Base-by-base conservation (phyloP, 2,797 vertebrate species). In the Argyrosomus regius region DNA sequence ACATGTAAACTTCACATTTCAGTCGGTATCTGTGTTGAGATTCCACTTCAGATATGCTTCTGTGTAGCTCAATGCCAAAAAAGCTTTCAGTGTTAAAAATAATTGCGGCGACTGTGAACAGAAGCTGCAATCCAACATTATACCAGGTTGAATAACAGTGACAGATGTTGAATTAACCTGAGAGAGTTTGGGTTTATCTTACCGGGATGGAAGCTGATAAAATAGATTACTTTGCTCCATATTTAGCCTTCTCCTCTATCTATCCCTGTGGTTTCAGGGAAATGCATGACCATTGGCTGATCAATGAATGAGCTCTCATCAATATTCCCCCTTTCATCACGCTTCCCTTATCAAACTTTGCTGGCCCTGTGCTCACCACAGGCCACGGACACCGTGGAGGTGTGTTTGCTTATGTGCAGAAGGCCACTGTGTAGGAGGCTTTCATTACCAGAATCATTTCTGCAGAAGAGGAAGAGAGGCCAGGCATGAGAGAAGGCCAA, bases 351-450 rank as follows among this genome's bases (percentile, higher is more conserved):
- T 82, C 70, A 88, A 75, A 84, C 74, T 58, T 58, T n/a, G 52
- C 46, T 16, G 57, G 18, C 58, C 48, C 17, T 52, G 71, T 5
- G 18, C 65, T 75, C 70, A 56, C 54, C 67, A 60, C 76, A 56
- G 83, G 61, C 73, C 81, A 76, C 3, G 13, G 85, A 69, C 56
- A 46, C 28, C 54, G 49, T 28, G 80, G 78, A 75, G 61, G 60
- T 56, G 65, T 76, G 75, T 88, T 83, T 79, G 56, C 77, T 80
- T 73, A 50, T 79, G 65, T 80, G 69, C 48, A 62, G 77, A 81
- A 87, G 79, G 87, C 50, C 75, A 68, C 74, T 72, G 59, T 87
- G 84, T 85, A 69, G 80, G 75, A 87, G 77, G 70, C 45, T 87
- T 86, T 87, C 69, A 74, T 89, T 86, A 78, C 43, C 45, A 71